A percentile compares a stretch with the other conserved stretches of the same genome.
Conservation (phyloP, 2,888 invertebrate species). For the Drosophila stalkeri region DNA sequence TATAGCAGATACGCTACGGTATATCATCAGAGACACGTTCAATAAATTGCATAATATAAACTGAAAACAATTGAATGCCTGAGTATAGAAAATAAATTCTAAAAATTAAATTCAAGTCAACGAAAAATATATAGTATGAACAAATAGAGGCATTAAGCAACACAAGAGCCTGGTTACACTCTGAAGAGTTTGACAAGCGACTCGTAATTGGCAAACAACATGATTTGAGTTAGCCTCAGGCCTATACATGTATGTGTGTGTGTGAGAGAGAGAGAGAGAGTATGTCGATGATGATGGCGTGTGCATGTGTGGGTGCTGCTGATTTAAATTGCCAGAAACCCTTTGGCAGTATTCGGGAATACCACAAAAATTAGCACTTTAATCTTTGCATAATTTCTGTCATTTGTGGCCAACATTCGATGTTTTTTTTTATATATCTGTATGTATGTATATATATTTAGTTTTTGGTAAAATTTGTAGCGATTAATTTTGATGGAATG, state of each 20-base stretch:
- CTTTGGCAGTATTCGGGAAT: constrained; percentile 56
- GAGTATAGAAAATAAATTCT: neutral
- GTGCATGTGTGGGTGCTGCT: constrained; percentile 1
- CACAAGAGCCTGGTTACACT: neutral
- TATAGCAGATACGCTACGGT: neutral
- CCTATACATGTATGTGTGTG: neutral
- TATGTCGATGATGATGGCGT: neutral
- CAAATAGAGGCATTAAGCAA: neutral
- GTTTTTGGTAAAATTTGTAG: constrained; percentile 45
- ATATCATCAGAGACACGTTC: neutral
- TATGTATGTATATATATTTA: too few species aligned
- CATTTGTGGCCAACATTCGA: constrained; percentile 62
- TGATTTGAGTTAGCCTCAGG: constrained; percentile 37
- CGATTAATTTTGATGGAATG: constrained; percentile 56
- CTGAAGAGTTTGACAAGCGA: constrained; percentile 39
- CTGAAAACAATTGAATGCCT: neutral
- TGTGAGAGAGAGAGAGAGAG: constrained; percentile 5
- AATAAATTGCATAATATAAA: neutral
- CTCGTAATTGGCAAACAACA: constrained; percentile 49
- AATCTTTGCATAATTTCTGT: constrained; percentile 72
- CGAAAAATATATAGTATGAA: neutral
- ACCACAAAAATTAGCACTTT: constrained; percentile 61
- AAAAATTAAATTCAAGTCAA: neutral
- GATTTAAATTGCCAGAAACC: constrained; percentile 51
- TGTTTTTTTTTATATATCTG: constrained; percentile 10